A percentile compares a stretch with the other conserved stretches of the same genome.
Conservation (phyloP, 2,113 vertebrate species). For the Mixornis gularis region DNA sequence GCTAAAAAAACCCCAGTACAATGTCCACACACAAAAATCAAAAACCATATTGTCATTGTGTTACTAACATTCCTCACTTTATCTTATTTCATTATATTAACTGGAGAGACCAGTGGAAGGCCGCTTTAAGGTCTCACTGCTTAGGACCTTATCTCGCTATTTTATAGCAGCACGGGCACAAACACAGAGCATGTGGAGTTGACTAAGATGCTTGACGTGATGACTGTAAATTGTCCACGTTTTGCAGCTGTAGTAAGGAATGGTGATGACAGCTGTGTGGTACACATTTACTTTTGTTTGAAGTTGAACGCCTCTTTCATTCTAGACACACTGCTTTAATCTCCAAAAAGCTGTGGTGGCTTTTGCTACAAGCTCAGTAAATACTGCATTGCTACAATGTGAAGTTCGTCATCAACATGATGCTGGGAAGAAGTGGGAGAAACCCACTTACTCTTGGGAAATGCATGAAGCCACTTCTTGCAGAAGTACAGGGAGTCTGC, state of each 20-base stretch:
- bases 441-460: slow-evolving; percentile 1
- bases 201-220: slow-evolving; percentile 49
- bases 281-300: slow-evolving; percentile 64
- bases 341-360: slow-evolving; percentile 49
- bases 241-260: slow-evolving; percentile 53
- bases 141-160: not conserved
- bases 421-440: slow-evolving; percentile 18
- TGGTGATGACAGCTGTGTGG: slow-evolving; percentile 56
- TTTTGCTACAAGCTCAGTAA: slow-evolving; percentile 40
- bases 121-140: not conserved
- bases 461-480: not conserved
- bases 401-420: slow-evolving; percentile 27
- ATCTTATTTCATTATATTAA: not conserved
- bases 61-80: not conserved
- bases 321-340: slow-evolving; percentile 60
- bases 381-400: slow-evolving; percentile 27
- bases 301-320: slow-evolving; percentile 55
- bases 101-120: not conserved
- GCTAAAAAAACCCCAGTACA: not conserved
- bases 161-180: slow-evolving; percentile 9
- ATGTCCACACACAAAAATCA: not conserved
- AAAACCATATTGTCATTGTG: not conserved
- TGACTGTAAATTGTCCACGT: slow-evolving; percentile 42
- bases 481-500: not conserved
- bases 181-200: slow-evolving; percentile 35